Base-by-base conservation (phyloP, 2,113 vertebrate species). In the Baryphthengus martii region DNA sequence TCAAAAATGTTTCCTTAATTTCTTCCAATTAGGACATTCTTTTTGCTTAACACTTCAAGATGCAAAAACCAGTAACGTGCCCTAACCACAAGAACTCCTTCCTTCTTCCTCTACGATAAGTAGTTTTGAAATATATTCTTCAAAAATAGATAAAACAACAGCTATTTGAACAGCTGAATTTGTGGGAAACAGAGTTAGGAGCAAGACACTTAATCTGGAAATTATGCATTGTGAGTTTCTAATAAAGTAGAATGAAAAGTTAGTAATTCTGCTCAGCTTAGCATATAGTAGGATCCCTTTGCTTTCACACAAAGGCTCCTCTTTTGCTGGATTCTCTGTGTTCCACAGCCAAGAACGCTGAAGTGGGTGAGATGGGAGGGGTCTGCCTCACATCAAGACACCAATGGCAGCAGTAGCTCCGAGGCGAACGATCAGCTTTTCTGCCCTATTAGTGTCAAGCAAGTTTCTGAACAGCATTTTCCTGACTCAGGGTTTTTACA, bases 271-370 rank as follows among this genome's bases (percentile, higher is more conserved):
- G 88, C 72, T 93, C 50, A 86, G 85, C 67, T 91, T 74, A 63
- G 55, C 75, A 53, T 42, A 58, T 39, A 79, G 76, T 18, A 65
- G 79, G 24, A 86, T 53, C 26, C 19, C 19, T 77, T 88, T 84
- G 47, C 52, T 96, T 90, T 62, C 88, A 76, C 56, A 89, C 53
- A 94, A 93, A 93, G 89, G 47, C 65, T 94, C 86, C 86, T 88
- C 26, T 85, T 90, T 85, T 77, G 61, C 63, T 58, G 75, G 11
- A 39, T 67, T 81, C 84, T 82, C 65, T 93, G 74, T 80, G 74
- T 86, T 85, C 88, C 62, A 66, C 63, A 90, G 91, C 94, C 94
- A 96, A 94, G 77, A 86, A 73, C 42, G 55, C 85, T 71, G 71
- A 93, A 95, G 77, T 73, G 83, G 73, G 66, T 72, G 91, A 82